phyloP scores from a whole-genome alignment of 2,888 invertebrate genomes.

The Lapara coniferarum region DNA sequence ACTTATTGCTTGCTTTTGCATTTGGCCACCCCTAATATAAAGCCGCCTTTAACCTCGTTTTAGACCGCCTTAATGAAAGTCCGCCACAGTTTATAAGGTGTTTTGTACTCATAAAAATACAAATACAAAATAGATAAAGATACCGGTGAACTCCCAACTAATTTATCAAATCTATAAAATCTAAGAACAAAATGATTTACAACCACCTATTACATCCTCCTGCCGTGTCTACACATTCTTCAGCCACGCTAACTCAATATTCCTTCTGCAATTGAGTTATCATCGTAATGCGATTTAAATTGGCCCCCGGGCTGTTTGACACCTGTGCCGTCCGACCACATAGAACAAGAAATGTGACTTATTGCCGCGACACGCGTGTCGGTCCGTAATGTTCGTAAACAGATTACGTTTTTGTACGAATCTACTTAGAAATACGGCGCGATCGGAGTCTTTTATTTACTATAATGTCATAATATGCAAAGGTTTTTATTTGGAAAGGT shows the following conservation, averaged over 20 bases:
- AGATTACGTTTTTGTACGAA: constrained; percentile 60
- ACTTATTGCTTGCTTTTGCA: too few species aligned
- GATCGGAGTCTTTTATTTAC: not conserved
- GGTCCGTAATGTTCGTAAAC: constrained; percentile 56
- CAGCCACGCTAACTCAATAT: constrained; percentile 11
- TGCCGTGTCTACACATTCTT: not conserved
- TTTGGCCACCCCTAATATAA: too few species aligned
- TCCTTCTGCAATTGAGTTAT: constrained; percentile 72
- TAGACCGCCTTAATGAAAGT: too few species aligned
- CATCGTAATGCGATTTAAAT: constrained; percentile 80
- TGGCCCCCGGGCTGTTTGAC: constrained; percentile 65
- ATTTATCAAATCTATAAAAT: too few species aligned
- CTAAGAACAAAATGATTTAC: not conserved
- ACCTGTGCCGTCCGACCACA: constrained; percentile 54
- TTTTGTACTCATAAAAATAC: too few species aligned
- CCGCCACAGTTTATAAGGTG: too few species aligned
- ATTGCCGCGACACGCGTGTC: constrained; percentile 57
- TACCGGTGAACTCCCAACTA: too few species aligned
- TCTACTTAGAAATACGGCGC: constrained; percentile 16
- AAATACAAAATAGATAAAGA: too few species aligned
- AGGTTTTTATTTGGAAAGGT: too few species aligned
- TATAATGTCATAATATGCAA: constrained; percentile 3
- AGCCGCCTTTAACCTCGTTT: too few species aligned
- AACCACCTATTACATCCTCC: not conserved
- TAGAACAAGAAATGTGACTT: constrained; percentile 60